These are phyloP conservation scores for Acrocephalus kingi DNA, from an alignment of 2,113 vertebrate genomes.

Conservation along the genomic window DNA sequence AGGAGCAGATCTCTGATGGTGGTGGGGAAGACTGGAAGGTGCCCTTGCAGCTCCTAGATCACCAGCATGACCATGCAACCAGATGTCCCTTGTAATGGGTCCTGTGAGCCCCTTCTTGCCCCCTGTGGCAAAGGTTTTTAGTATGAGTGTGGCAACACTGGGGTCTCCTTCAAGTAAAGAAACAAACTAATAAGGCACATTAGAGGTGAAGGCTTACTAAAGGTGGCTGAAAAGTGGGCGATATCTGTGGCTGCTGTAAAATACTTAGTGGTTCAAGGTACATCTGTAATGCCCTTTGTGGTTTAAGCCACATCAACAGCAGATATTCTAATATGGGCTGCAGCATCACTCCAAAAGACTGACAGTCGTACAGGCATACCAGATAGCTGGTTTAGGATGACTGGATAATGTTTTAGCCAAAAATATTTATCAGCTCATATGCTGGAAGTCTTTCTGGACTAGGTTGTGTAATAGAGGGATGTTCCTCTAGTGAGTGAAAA, in stretches of 20 bases:
- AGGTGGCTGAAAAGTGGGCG: not conserved
- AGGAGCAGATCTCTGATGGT: not conserved
- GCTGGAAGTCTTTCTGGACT: not conserved
- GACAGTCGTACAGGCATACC: not conserved
- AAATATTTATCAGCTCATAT: not conserved
- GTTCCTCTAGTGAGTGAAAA: not conserved
- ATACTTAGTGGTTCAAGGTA: not conserved
- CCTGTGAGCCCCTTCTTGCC: not conserved
- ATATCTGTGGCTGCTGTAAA: not conserved
- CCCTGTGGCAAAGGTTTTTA: not conserved
- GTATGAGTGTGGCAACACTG: not conserved
- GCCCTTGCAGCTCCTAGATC: not conserved
- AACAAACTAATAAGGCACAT: not conserved
- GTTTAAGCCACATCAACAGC: not conserved
- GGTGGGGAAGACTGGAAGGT: not conserved
- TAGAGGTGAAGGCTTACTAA: not conserved
- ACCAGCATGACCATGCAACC: accelerated
- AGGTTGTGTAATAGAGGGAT: not conserved
- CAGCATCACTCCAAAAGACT: not conserved
- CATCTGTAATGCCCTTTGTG: not conserved
- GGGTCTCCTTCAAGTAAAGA: not conserved
- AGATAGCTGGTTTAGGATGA: not conserved
- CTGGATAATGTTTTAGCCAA: not conserved
- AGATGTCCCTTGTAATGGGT: not conserved
- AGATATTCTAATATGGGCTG: not conserved